Evolutionary conservation across 2,888 invertebrate species (phyloP).

Genomic region (Xestia c-nigrum): DNA sequence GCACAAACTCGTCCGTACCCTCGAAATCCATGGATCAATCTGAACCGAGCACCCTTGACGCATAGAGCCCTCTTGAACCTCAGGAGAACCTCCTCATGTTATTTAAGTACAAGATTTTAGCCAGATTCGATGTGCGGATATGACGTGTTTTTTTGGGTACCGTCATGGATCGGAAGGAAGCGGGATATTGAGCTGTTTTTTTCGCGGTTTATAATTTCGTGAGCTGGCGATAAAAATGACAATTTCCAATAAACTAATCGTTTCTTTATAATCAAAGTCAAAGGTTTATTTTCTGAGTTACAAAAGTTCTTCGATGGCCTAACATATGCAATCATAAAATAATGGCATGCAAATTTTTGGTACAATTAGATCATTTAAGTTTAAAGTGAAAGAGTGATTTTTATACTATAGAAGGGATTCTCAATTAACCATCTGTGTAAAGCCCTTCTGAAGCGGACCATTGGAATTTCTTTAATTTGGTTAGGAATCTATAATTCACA

Average conservation of each 20-base stretch:
- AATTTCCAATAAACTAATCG: background rate
- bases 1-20: constrained; percentile 57
- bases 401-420: too few relatives aligned
- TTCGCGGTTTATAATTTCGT: background rate
- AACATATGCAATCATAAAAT: too few relatives aligned
- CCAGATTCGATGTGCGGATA: constrained; percentile 56
- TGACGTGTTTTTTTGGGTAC: constrained; percentile 31
- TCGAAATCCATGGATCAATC: constrained; percentile 71
- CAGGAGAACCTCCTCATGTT: constrained; percentile 57
- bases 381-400: too few relatives aligned
- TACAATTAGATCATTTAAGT: too few relatives aligned
- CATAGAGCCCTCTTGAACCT: constrained; percentile 62
- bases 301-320: too few relatives aligned
- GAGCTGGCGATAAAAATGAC: background rate
- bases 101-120: constrained; percentile 67
- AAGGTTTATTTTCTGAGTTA: too few relatives aligned
- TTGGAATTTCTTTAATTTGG: too few relatives aligned
- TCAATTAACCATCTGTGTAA: too few relatives aligned
- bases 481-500: too few relatives aligned
- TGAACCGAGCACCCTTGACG: constrained; percentile 65
- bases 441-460: too few relatives aligned
- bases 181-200: background rate
- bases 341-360: too few relatives aligned
- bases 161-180: background rate
- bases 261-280: too few relatives aligned